Conservation (phyloP, 2,113 vertebrate genomes). For the Poeciliopsis occidentalis region DNA sequence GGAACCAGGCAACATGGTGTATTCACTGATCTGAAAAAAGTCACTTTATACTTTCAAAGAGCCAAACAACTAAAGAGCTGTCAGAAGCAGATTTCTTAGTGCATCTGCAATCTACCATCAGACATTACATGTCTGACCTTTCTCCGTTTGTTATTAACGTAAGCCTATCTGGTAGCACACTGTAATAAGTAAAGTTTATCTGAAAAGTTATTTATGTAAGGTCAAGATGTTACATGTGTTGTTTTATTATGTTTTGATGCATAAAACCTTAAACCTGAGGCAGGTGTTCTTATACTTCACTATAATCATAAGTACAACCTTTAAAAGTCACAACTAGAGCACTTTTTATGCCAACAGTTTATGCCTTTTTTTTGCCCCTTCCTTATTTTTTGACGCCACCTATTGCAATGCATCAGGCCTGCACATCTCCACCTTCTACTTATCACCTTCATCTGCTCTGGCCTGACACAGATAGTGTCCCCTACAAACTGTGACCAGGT, state of each 20-base stretch:
- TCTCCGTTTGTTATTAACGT: background rate
- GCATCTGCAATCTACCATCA: background rate
- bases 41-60: background rate
- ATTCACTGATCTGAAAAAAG: no score
- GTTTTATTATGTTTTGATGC: background rate
- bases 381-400: constrained; percentile 5
- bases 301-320: background rate
- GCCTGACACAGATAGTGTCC: constrained; percentile 67
- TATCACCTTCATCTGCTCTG: constrained; percentile 30
- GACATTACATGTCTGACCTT: background rate
- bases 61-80: background rate
- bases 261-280: background rate
- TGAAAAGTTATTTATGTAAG: background rate
- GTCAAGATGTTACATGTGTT: no score
- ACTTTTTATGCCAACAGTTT: background rate
- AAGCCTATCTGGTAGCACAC: background rate
- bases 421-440: constrained; percentile 16
- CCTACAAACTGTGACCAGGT: constrained; percentile 60
- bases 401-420: constrained; percentile 5
- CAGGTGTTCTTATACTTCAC: background rate
- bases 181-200: background rate
- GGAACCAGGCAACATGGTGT: no score
- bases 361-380: background rate
- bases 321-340: background rate
- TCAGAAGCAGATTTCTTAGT: background rate